Evolutionary conservation across 2,888 invertebrate species (phyloP).

Genomic region (Cosmopolites sordidus): DNA sequence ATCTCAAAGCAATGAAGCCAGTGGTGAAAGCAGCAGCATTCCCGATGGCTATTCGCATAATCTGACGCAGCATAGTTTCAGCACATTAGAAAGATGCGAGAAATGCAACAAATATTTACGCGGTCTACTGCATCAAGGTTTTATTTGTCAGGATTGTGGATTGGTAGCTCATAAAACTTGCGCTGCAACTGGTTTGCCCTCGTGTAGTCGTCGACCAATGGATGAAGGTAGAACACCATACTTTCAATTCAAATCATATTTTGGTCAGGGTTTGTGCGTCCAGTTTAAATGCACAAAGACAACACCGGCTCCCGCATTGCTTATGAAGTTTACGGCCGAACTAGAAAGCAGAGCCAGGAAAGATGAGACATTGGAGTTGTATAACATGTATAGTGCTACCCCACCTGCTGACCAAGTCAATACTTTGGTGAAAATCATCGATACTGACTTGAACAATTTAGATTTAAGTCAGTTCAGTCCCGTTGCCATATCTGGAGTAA

Average conservation of each 20-base stretch:
- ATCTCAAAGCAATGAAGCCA: constrained; percentile 20
- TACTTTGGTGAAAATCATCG: constrained; percentile 54
- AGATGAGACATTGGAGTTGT: constrained; percentile 55
- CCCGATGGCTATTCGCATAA: constrained; percentile 40
- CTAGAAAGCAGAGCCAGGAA: constrained; percentile 57
- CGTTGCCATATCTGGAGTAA: constrained; percentile 56
- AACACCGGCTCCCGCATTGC: constrained; percentile 53
- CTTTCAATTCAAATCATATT: constrained; percentile 48
- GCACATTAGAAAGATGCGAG: constrained; percentile 64
- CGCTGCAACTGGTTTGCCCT: constrained; percentile 59
- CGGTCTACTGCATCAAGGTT: constrained; percentile 66
- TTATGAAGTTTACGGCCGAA: constrained; percentile 56
- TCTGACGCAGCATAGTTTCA: constrained; percentile 63
- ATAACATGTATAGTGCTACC: constrained; percentile 63
- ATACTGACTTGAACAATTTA: constrained; percentile 45
- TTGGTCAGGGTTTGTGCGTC: constrained; percentile 60
- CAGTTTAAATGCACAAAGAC: constrained; percentile 57
- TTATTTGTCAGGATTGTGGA: constrained; percentile 70
- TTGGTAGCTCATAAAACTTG: constrained; percentile 68
- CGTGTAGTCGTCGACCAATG: constrained; percentile 41
- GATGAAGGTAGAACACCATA: constrained; percentile 41
- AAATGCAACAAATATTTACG: constrained; percentile 68
- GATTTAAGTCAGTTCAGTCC: constrained; percentile 52
- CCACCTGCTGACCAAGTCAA: constrained; percentile 58
- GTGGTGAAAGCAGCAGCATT: constrained; percentile 8